These are phyloP conservation scores for Pardalotus punctatus DNA, from an alignment of 2,113 vertebrate species.

Conservation along the genomic window DNA sequence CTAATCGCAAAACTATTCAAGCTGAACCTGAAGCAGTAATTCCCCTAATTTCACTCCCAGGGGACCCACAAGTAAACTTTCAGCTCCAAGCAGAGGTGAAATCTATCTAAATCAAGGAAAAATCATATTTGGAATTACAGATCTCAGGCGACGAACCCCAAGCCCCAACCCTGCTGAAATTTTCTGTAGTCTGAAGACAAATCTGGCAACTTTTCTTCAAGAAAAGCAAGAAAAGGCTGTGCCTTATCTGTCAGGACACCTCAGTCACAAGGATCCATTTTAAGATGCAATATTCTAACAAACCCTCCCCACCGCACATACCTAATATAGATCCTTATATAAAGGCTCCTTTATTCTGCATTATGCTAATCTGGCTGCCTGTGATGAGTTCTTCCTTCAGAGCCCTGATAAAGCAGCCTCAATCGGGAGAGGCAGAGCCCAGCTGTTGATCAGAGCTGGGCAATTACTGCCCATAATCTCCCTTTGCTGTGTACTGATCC, in stretches of 20 bases:
- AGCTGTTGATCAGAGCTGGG: neutral
- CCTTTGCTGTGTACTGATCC: neutral
- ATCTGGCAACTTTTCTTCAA: neutral
- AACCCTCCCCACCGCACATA: neutral
- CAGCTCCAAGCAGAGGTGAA: neutral
- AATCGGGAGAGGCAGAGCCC: neutral
- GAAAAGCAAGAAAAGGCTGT: neutral
- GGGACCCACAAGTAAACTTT: neutral
- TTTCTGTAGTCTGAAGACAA: neutral
- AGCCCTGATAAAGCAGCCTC: neutral
- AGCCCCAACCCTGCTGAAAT: neutral
- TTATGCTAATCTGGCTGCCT: neutral
- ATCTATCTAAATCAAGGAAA: neutral
- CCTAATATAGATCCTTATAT: neutral
- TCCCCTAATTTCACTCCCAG: neutral
- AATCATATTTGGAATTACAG: neutral
- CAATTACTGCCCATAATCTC: neutral
- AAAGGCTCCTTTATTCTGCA: conserved; percentile 1
- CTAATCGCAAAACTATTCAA: too few species aligned
- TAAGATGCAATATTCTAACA: neutral
- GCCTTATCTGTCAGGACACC: neutral
- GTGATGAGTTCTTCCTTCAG: neutral
- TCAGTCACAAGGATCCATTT: neutral
- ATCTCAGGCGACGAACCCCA: neutral
- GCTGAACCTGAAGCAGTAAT: neutral